A percentile compares a stretch with the other conserved stretches of the same genome.
phyloP scores from a whole-genome alignment of 2,888 invertebrate species.

The Aleiodes alternator region DNA sequence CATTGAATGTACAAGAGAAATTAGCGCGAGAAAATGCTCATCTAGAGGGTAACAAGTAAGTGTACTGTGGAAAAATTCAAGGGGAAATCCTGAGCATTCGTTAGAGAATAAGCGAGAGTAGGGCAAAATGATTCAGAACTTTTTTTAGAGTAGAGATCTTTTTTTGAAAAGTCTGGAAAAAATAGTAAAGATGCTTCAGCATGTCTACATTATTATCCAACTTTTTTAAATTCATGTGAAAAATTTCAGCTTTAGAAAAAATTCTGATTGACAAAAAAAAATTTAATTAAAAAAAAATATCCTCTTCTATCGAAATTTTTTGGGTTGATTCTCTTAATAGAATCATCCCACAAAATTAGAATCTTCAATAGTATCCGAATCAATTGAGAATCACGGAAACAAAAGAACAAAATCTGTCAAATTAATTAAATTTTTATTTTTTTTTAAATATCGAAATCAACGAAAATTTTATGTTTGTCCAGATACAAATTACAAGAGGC shows the following conservation, averaged over 20 bases:
- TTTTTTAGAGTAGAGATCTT: no score
- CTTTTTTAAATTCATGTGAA: no score
- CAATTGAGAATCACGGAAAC: slow-evolving; percentile 39
- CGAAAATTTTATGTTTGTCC: slow-evolving; percentile 40
- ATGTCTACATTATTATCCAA: no score
- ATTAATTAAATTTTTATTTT: slow-evolving; percentile 2
- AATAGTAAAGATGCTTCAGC: no score
- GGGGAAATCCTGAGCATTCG: no score
- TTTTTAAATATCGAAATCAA: not conserved
- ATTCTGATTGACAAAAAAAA: no score
- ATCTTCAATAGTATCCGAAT: not conserved
- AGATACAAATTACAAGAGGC: slow-evolving; percentile 82
- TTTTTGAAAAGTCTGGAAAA: no score
- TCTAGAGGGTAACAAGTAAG: slow-evolving; percentile 81
- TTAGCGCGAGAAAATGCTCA: slow-evolving; percentile 82
- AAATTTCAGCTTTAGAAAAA: no score
- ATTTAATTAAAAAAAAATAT: no score
- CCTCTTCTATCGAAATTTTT: no score
- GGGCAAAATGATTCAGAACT: no score
- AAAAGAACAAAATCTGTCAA: slow-evolving; percentile 27
- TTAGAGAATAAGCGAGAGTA: no score
- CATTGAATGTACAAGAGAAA: slow-evolving; percentile 83
- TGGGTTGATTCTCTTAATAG: not conserved
- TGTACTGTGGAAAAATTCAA: not conserved
- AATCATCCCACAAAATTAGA: not conserved